Percentiles rank a stretch among this genome's conserved stretches.
phyloP scores from a whole-genome alignment of 1,140 invertebrate genomes.

The Brachystomella parvula region DNA sequence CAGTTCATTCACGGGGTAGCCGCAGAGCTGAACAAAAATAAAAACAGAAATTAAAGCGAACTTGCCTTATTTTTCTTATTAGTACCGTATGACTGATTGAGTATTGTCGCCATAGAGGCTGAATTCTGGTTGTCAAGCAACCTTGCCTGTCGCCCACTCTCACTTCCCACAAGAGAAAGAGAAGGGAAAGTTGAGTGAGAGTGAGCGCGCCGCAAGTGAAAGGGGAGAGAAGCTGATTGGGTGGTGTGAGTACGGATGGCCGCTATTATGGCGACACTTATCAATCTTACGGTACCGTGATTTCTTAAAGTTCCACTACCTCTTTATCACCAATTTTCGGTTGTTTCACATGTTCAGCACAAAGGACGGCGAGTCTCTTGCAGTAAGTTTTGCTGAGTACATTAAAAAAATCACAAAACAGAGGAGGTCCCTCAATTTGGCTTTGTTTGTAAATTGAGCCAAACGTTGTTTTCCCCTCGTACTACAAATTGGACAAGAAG shows the following conservation, averaged over 20 bases:
- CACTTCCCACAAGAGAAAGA: no score
- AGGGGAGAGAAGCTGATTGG: no score
- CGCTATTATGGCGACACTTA: no score
- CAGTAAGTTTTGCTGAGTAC: conserved; percentile 84
- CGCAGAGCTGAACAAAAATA: conserved; percentile 58
- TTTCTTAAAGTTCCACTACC: no score
- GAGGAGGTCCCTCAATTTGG: conserved; percentile 82
- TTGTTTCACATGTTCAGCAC: conserved; percentile 96
- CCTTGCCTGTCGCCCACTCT: no score
- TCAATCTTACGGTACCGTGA: no score
- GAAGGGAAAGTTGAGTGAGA: no score
- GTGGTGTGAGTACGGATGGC: no score
- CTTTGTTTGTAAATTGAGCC: conserved; percentile 73
- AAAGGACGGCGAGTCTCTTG: conserved; percentile 86
- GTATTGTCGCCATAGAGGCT: no score
- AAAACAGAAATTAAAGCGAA: neutral
- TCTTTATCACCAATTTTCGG: conserved; percentile 74
- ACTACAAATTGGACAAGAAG: conserved; percentile 57
- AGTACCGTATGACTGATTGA: neutral
- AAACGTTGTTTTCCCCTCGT: conserved; percentile 94
- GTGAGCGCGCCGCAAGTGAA: no score
- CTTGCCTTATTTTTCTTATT: neutral
- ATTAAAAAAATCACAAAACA: conserved; percentile 98
- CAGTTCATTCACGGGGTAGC: conserved; percentile 81
- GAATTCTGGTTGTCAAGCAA: no score